Evolutionary conservation across 2,888 invertebrate species (phyloP).

Genomic region (Pyralis farinalis): DNA sequence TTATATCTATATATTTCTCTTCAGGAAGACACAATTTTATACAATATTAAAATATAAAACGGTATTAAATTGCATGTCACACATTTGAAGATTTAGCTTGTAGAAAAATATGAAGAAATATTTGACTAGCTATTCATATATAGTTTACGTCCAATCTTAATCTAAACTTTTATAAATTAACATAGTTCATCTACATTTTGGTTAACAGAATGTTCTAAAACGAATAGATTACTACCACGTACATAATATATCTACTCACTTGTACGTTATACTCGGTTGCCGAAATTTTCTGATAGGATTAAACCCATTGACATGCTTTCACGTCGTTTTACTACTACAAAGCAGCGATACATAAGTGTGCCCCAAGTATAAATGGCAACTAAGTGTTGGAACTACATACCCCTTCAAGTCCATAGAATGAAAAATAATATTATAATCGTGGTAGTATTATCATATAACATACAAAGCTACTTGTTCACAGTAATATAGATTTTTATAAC

Average conservation of each 20-base stretch:
- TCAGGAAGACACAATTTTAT: constrained; percentile 10
- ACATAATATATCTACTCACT: neutral
- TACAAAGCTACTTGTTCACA: constrained; percentile 6
- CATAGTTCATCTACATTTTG: constrained; percentile 25
- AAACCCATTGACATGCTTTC: no score
- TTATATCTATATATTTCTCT: constrained; percentile 1
- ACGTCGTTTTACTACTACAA: no score
- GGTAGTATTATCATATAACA: constrained; percentile 7
- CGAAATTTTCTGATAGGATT: no score
- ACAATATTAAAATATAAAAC: constrained; percentile 10
- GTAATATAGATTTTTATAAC: constrained; percentile 3
- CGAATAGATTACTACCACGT: neutral
- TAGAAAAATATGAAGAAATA: constrained; percentile 71
- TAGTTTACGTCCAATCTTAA: constrained; percentile 37
- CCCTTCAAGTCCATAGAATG: no score
- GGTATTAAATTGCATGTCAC: constrained; percentile 52
- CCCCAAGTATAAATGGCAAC: no score
- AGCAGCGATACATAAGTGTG: no score
- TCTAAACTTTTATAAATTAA: constrained; percentile 31
- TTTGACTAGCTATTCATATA: constrained; percentile 53
- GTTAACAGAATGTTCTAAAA: constrained; percentile 16
- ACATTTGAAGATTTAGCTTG: constrained; percentile 44
- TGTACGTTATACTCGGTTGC: no score
- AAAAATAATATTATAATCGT: constrained; percentile 3
- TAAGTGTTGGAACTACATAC: no score